A percentile compares a stretch with the other conserved stretches of the same genome.
Evolutionary conservation across 37 sponge, comb jelly and placozoan genomes (phyloP).

Genomic region (Halichondria panicea): DNA sequence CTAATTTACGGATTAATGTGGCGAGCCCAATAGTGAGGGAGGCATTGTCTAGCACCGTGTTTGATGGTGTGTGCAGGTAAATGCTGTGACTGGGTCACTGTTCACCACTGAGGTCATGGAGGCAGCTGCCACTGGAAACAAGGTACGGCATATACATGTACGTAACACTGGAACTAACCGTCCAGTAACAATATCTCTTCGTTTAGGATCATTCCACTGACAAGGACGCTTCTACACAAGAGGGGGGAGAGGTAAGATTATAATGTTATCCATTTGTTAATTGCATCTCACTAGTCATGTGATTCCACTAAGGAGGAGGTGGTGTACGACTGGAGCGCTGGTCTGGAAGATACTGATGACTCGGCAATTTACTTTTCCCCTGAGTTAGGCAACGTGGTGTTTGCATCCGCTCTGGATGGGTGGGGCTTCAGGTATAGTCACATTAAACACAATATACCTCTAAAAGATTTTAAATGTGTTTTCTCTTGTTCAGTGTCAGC

Average conservation of each 20-base stretch:
- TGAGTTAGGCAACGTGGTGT: constrained; percentile 93
- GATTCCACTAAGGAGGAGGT: constrained; percentile 31
- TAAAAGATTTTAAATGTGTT: constrained; percentile 4
- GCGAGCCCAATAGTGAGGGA: too few species aligned
- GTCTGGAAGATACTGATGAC: constrained; percentile 85
- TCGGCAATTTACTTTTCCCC: constrained; percentile 93
- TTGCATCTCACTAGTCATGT: too few species aligned
- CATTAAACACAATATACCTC: not conserved
- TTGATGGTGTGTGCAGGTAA: constrained; percentile 50
- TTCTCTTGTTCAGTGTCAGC: constrained; percentile 41
- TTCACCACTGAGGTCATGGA: constrained; percentile 78
- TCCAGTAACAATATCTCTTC: not conserved
- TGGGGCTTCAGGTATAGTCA: constrained; percentile 95
- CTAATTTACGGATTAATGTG: too few species aligned
- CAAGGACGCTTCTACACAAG: too few species aligned
- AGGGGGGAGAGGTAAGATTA: too few species aligned
- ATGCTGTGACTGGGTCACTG: constrained; percentile 80
- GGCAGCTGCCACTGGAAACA: constrained; percentile 29
- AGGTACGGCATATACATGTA: not conserved
- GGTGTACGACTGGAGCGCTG: constrained; percentile 86
- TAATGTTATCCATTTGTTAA: too few species aligned
- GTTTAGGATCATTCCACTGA: not conserved
- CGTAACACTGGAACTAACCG: not conserved
- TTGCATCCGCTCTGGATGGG: constrained; percentile 94
- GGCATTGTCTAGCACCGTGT: too few species aligned